Percentiles rank a stretch among this genome's conserved stretches.
Evolutionary conservation across 2,888 invertebrate species (phyloP).

Genomic region (Notodonta dromedarius): DNA sequence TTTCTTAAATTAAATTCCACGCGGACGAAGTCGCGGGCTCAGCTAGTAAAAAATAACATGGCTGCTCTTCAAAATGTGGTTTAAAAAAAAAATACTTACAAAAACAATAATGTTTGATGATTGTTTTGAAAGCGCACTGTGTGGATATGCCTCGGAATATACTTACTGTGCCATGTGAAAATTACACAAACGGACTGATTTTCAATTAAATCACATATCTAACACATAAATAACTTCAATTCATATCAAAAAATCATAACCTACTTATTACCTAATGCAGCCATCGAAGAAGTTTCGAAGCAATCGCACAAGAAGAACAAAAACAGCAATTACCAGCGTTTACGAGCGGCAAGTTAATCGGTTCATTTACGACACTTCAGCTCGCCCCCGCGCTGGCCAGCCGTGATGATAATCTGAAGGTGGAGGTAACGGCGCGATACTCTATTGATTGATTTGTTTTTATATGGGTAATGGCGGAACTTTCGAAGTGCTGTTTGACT

Average conservation of each 20-base stretch:
- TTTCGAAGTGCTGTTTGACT: constrained; percentile 23
- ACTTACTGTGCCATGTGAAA: too few relatives aligned
- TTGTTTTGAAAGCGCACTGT: too few relatives aligned
- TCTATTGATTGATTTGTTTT: constrained; percentile 62
- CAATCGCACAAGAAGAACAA: constrained; percentile 12
- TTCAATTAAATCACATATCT: too few relatives aligned
- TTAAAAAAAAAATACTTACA: too few relatives aligned
- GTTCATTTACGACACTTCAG: constrained; percentile 62
- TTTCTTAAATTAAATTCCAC: too few relatives aligned
- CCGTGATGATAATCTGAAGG: constrained; percentile 31
- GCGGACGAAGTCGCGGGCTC: too few relatives aligned
- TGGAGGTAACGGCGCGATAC: constrained; percentile 46
- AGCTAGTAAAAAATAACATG: too few relatives aligned
- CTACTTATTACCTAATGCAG: constrained; percentile 8
- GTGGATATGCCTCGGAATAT: too few relatives aligned
- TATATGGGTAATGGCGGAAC: constrained; percentile 38
- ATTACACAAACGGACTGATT: too few relatives aligned
- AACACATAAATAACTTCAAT: not conserved
- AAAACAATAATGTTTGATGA: too few relatives aligned
- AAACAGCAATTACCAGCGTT: constrained; percentile 41
- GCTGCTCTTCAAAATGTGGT: too few relatives aligned
- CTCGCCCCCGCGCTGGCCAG: constrained; percentile 12
- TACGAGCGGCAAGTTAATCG: constrained; percentile 60
- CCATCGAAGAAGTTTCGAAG: constrained; percentile 14
- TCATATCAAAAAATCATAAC: not conserved